These are phyloP conservation scores for Nephrotoma flavescens DNA, from an alignment of 2,888 invertebrate genomes.

Conservation along the genomic window DNA sequence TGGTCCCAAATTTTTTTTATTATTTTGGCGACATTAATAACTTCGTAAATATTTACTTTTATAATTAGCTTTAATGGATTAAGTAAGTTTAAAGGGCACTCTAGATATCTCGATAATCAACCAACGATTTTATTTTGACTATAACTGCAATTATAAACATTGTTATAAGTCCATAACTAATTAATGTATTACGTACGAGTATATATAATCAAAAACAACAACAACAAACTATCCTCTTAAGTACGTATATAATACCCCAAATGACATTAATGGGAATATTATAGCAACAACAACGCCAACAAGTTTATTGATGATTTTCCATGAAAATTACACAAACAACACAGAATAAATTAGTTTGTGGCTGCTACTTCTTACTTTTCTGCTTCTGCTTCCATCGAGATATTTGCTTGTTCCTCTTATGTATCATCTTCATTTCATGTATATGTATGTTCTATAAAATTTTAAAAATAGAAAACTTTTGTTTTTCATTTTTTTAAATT, in stretches of 20 bases:
- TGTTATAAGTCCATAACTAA: neutral
- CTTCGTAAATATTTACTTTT: too few species aligned
- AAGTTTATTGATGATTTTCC: neutral
- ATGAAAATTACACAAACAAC: neutral
- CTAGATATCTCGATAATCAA: neutral
- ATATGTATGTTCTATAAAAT: neutral
- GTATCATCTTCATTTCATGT: neutral
- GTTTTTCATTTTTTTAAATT: neutral
- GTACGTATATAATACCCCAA: neutral
- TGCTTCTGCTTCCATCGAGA: neutral
- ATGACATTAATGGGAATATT: neutral
- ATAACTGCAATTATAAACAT: neutral
- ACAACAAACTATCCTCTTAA: neutral
- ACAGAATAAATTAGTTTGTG: neutral
- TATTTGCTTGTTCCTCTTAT: neutral
- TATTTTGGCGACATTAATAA: too few species aligned
- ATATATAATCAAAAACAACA: neutral
- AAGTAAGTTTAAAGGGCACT: neutral
- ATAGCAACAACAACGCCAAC: neutral
- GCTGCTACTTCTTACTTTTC: neutral
- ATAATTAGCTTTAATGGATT: too few species aligned
- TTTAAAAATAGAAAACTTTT: neutral
- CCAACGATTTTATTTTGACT: neutral
- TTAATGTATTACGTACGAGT: neutral
- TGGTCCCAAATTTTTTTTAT: too few species aligned